These are phyloP conservation scores for Penaeus japonicus DNA, from an alignment of 1,140 invertebrate species.

Conservation along the genomic window DNA sequence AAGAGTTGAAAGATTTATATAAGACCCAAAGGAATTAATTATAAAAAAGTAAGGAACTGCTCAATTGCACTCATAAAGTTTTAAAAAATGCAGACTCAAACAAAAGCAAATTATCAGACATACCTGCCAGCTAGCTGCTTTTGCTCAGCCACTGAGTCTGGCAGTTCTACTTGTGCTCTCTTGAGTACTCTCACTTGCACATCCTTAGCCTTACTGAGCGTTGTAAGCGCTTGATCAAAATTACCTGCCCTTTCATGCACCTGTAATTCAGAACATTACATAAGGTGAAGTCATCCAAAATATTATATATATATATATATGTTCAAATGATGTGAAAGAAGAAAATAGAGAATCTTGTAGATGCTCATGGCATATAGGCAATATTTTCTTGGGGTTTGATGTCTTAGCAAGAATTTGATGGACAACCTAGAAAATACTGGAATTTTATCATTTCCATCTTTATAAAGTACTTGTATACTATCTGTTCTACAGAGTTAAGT, in stretches of 20 bases:
- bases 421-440: no score
- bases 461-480: no score
- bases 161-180: conserved; percentile 71
- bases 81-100: neutral
- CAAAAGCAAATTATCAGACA: conserved; percentile 38
- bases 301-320: neutral
- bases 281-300: neutral
- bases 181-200: conserved; percentile 74
- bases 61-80: neutral
- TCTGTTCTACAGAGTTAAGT: no score
- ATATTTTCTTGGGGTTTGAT: no score
- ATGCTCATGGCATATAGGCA: no score
- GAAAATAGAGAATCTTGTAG: neutral
- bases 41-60: neutral
- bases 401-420: no score
- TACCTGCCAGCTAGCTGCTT: conserved; percentile 70
- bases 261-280: conserved; percentile 14
- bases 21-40: neutral
- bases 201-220: conserved; percentile 73
- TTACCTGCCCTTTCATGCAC: conserved; percentile 66
- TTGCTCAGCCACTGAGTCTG: conserved; percentile 68
- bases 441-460: no score
- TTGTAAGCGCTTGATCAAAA: conserved; percentile 70
- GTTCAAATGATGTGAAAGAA: neutral
- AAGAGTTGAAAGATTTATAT: neutral